Conservation (phyloP, 2,797 vertebrate species). For the Champsocephalus esox region DNA sequence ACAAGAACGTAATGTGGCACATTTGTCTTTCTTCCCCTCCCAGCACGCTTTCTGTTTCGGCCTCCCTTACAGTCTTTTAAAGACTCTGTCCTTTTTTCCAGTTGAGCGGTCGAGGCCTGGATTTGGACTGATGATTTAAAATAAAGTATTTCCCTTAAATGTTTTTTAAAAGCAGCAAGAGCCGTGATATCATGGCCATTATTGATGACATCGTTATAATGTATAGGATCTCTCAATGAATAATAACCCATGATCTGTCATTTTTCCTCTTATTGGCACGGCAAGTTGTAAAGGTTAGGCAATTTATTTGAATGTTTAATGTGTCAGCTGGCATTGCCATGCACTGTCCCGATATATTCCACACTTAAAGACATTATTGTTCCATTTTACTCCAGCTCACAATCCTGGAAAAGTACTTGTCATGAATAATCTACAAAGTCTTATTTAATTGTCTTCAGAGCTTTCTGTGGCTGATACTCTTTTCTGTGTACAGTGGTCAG, state of each 20-base stretch:
- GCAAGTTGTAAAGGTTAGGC: constrained; percentile 89
- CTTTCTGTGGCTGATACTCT: constrained; percentile 31
- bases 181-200: constrained; percentile 79
- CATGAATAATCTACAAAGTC: constrained; percentile 80
- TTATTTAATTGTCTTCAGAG: constrained; percentile 70
- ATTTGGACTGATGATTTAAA: constrained; percentile 80
- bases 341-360: constrained; percentile 81
- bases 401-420: constrained; percentile 79
- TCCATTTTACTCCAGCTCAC: constrained; percentile 79
- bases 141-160: constrained; percentile 87
- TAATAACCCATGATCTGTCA: constrained; percentile 89
- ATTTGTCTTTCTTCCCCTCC: constrained; percentile 80
- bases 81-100: constrained; percentile 75
- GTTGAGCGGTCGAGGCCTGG: constrained; percentile 74
- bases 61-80: constrained; percentile 62
- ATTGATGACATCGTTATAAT: constrained; percentile 91
- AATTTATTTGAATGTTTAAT: constrained; percentile 90
- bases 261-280: constrained; percentile 87
- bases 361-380: constrained; percentile 84
- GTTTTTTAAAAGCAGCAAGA: constrained; percentile 87
- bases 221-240: constrained; percentile 85
- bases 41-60: constrained; percentile 49
- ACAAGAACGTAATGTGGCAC: constrained; percentile 80
- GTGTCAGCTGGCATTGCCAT: constrained; percentile 83
- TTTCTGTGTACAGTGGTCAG: constrained; percentile 32